Evolutionary conservation across 2,797 vertebrate species (phyloP), one percentile per base, ranked within the genome.

Genomic region (Argentina silus): DNA sequence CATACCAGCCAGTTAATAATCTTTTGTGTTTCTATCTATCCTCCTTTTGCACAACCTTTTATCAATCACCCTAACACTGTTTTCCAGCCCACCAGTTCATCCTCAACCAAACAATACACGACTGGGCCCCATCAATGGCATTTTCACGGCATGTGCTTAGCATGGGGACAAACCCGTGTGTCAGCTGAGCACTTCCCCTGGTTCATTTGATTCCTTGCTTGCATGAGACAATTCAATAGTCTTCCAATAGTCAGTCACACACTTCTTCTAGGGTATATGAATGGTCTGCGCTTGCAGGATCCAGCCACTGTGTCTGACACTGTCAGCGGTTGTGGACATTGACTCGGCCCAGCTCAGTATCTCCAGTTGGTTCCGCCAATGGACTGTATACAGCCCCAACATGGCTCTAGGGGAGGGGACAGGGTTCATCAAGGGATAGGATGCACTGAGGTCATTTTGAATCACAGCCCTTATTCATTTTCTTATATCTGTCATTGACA

Each of bases 301-400:
- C 4, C 45, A 45, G 72, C 21, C 55, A 50, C 21, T 45, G 17
- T 50, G 14, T 59, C 53, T 36, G 43, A 61, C 6, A 6, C 21
- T 14, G 7, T 0, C 65, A 4, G 57, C 8, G 23, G 59, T 43
- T 53, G 3, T 61, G 23, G 47, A 56, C 23, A 74, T 61, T 59
- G 45, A 62, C 53, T 45, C 53, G 53, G 43, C 64, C 53, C 63
- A 36, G 17, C 55, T 50, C 55, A 7, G n/a, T 17, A 51, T 67
- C 19, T 45, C 63, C 63, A 19, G 56, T 42, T 44, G 15, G 12
- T 65, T 59, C 6, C 9, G 4, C 5, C 72, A 19, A 42, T 42
- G 66, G 56, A 51, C 56, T 43, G 23, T 61, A n/a, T 42, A 11
- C 4, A 64, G 12, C 15, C 27, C 62, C 21, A 12, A 50, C 7